Base-by-base conservation (phyloP, 2,888 invertebrate genomes). In the Stenurella melanura region DNA sequence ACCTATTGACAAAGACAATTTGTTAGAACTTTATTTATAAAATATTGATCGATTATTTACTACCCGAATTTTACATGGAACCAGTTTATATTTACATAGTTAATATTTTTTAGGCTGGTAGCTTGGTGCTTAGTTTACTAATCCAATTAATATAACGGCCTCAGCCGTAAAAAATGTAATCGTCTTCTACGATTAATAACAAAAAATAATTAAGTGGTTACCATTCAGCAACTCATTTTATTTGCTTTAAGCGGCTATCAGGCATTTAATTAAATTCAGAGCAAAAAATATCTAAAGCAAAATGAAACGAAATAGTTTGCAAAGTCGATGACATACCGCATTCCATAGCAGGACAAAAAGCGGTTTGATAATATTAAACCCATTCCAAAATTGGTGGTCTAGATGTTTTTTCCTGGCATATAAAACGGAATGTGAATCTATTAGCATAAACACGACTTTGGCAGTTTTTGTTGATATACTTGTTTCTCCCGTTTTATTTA, bases 371-470 rank as follows among this genome's bases (percentile, higher is more conserved):
- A 56, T 57, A 57, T 74, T n/a, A 42, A 67, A 50, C 54, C 68
- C 67, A 60, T 60, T 58, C 57, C 72, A 57, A 75, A 77, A 71
- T 77, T 63, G 77, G 77, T 75, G 77, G 75, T 77, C 75, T 60
- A 75, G 61, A 63, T 72, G 68, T 66, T 73, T 72, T 77, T 77
- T 75, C 72, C n/a, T 70, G 56, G 19, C 61, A 54, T 67, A 73
- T 69, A 69, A 75, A 75, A 68, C 64, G 75, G 80, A 81, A 80
- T 78, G 80, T 67, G 80, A 78, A 79, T 78, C 80, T 77, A 82
- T 82, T 78, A 78, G 76, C 80, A 82, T 82, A 80, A 79, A 81
- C 79, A 80, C 78, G 80, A 74, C 77, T 75, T 68, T 69, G 75
- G 74, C 69, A 74, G 77, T 81, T 82, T 82, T 76, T 80, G 78